These are phyloP conservation scores for Lethrus apterus DNA, from an alignment of 1,140 invertebrate species.

Conservation along the genomic window DNA sequence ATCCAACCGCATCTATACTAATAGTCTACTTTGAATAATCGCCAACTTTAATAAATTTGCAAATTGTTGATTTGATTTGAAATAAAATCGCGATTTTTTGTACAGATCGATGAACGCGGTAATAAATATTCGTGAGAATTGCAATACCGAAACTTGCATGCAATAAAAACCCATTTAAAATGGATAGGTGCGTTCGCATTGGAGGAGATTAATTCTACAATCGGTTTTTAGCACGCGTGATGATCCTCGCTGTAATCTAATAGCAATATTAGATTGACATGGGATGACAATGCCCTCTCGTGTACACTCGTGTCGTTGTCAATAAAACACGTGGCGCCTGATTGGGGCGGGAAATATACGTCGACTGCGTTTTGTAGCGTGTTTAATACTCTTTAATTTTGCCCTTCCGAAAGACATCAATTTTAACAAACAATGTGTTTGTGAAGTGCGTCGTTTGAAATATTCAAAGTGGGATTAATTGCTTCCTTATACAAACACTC, in stretches of 20 bases:
- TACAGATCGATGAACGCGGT: too few species aligned
- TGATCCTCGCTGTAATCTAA: conserved; percentile 33
- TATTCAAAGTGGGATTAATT: too few species aligned
- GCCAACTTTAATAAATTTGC: conserved; percentile 7
- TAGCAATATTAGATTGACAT: conserved; percentile 37
- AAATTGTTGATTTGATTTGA: too few species aligned
- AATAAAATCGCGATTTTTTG: too few species aligned
- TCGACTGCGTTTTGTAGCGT: neutral
- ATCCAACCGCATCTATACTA: conserved; percentile 30
- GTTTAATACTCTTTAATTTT: conserved; percentile 5
- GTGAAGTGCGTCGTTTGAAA: too few species aligned
- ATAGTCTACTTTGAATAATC: conserved; percentile 17
- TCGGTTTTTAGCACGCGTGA: conserved; percentile 25
- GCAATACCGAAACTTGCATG: too few species aligned
- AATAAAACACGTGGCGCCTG: conserved; percentile 33
- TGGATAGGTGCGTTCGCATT: conserved; percentile 19
- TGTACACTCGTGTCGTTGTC: conserved; percentile 37
- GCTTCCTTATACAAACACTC: too few species aligned
- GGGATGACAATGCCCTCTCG: conserved; percentile 34
- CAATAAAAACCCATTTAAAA: too few species aligned
- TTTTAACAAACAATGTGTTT: too few species aligned
- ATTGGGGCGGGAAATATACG: conserved; percentile 9
- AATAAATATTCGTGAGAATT: too few species aligned
- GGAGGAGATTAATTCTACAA: conserved; percentile 21
- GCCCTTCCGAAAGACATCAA: conserved; percentile 3